Evolutionary conservation across 2,113 vertebrate genomes (phyloP).

Genomic region (Ptilorrhoa leucosticta): DNA sequence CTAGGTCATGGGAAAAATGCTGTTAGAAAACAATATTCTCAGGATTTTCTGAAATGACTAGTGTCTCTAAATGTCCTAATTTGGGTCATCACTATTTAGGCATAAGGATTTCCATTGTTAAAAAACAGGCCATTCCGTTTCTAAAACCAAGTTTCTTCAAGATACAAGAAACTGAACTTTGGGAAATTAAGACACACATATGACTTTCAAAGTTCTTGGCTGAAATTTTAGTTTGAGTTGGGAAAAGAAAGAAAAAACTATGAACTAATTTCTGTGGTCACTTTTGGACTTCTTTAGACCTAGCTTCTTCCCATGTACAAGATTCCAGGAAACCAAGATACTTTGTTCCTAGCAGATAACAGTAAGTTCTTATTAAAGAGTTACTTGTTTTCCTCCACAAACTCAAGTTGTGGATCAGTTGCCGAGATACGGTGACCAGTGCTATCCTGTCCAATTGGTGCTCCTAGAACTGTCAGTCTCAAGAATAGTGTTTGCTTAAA

Average conservation of each 20-base stretch:
- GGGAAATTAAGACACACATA: neutral
- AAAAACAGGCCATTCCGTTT: neutral
- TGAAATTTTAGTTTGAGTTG: neutral
- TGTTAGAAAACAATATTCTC: neutral
- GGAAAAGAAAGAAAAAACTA: neutral
- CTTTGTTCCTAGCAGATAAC: neutral
- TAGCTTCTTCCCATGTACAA: neutral
- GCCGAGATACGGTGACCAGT: neutral
- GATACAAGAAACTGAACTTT: neutral
- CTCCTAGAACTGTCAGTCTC: neutral
- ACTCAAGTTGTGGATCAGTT: neutral
- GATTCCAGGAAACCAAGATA: neutral
- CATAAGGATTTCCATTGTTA: neutral
- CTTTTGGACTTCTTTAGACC: neutral
- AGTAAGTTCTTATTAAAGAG: neutral
- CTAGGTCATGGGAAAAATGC: constrained; percentile 46
- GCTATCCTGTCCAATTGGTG: neutral
- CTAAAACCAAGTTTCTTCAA: neutral
- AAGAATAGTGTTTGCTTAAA: neutral
- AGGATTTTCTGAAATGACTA: neutral
- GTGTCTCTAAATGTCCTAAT: neutral
- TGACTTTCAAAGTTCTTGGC: neutral
- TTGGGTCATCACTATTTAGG: neutral
- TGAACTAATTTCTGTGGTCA: neutral
- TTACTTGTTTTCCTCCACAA: neutral